phyloP scores from a whole-genome alignment of 2,888 invertebrate genomes.

The Stratiomys singularior region DNA sequence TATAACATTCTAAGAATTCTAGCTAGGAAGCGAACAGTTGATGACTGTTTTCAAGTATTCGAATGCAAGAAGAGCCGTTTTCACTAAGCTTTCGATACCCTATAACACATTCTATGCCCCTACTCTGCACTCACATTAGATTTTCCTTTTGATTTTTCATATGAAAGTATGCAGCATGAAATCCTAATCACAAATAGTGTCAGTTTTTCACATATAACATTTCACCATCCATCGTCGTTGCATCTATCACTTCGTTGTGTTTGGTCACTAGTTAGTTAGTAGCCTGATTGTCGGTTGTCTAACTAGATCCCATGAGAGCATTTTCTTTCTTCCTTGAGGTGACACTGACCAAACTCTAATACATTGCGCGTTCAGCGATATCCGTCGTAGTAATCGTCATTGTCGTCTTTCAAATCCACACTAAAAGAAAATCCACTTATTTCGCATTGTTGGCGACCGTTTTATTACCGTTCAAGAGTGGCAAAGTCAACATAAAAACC shows the following conservation, averaged over 20 bases:
- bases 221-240: slow-evolving; percentile 27
- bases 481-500: slow-evolving; percentile 40
- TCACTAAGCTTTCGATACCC: no score
- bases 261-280: background rate
- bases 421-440: background rate
- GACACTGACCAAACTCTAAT: slow-evolving; percentile 2
- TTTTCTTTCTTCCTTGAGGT: slow-evolving; percentile 27
- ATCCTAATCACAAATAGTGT: slow-evolving; percentile 22
- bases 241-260: background rate
- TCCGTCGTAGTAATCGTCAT: background rate
- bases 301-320: slow-evolving; percentile 42
- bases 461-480: slow-evolving; percentile 41
- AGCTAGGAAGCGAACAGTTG: no score
- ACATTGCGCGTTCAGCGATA: background rate
- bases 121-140: no score
- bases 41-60: no score
- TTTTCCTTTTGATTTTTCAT: background rate
- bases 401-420: background rate
- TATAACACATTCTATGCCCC: no score
- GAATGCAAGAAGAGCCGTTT: no score
- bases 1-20: no score
- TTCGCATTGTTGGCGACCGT: slow-evolving; percentile 38
- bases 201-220: slow-evolving; percentile 37
- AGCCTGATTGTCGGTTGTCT: slow-evolving; percentile 25
- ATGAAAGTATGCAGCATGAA: background rate